phyloP scores from a whole-genome alignment of 2,888 invertebrate species.

The Heliconius aoede region DNA sequence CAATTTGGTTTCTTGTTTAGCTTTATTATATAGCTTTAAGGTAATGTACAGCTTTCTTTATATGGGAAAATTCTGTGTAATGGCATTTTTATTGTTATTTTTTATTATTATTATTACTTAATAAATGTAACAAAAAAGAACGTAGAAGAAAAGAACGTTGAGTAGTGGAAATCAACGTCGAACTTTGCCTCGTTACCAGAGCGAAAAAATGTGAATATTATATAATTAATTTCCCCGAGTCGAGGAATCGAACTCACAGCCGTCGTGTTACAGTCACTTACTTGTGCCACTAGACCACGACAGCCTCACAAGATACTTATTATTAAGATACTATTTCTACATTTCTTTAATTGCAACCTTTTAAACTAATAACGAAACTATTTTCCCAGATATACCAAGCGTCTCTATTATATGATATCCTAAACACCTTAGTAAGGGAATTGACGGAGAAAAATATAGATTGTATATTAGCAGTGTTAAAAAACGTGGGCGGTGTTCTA shows the following conservation, averaged over 20 bases:
- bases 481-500: conserved; percentile 91
- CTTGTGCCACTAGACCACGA: background rate
- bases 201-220: too few species aligned
- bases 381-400: conserved; percentile 88
- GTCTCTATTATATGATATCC: conserved; percentile 90
- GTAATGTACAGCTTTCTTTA: conserved; percentile 63
- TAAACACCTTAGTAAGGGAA: conserved; percentile 85
- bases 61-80: too few species aligned
- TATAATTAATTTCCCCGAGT: too few species aligned
- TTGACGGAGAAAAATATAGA: conserved; percentile 92
- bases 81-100: too few species aligned
- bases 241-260: too few species aligned
- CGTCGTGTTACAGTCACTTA: background rate
- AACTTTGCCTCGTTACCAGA: too few species aligned
- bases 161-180: too few species aligned
- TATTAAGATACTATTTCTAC: background rate
- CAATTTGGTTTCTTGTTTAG: conserved; percentile 90
- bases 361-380: background rate
- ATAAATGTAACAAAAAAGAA: too few species aligned
- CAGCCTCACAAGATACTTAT: background rate
- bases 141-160: too few species aligned
- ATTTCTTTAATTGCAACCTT: background rate
- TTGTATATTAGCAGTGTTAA: conserved; percentile 89
- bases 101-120: too few species aligned
- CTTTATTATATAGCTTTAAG: conserved; percentile 95